Conservation (phyloP, 2,888 invertebrate genomes). For the Gibbula magus region DNA sequence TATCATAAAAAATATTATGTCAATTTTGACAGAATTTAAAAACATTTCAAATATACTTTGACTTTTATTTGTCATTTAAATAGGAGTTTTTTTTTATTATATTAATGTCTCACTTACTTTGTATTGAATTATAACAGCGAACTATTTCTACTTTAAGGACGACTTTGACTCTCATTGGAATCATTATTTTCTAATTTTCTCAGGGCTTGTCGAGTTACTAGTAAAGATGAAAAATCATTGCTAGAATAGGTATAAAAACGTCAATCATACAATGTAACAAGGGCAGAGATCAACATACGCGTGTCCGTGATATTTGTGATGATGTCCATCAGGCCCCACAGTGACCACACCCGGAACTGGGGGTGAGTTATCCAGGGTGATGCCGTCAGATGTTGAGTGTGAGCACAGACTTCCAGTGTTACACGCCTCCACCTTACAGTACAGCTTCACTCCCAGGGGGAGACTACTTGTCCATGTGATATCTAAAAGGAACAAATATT, state of each 20-base stretch:
- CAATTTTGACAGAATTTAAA: background rate
- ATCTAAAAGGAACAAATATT: slow-evolving; percentile 26
- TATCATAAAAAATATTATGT: background rate
- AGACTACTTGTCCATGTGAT: slow-evolving; percentile 43
- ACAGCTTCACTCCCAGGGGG: slow-evolving; percentile 44
- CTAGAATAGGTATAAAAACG: background rate
- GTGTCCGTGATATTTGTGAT: slow-evolving; percentile 33
- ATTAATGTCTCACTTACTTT: too few relatives aligned
- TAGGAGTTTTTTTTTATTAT: too few relatives aligned
- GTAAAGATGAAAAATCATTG: too few relatives aligned
- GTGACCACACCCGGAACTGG: slow-evolving; percentile 48
- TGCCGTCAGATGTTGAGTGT: slow-evolving; percentile 43
- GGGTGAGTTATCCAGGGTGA: slow-evolving; percentile 51
- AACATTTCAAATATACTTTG: background rate
- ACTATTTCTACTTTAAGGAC: too few relatives aligned
- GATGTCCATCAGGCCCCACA: slow-evolving; percentile 27
- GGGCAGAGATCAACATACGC: slow-evolving; percentile 18
- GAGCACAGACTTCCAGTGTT: slow-evolving; percentile 49
- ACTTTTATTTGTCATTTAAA: too few relatives aligned
- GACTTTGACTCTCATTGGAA: too few relatives aligned
- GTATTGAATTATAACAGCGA: too few relatives aligned
- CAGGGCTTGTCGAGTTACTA: too few relatives aligned
- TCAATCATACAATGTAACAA: background rate
- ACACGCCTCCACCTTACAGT: slow-evolving; percentile 48
- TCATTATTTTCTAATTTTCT: too few relatives aligned